Evolutionary conservation across 1,140 invertebrate species (phyloP), one percentile per base, ranked within the genome.

Genomic region (Rhizoglyphus robini): DNA sequence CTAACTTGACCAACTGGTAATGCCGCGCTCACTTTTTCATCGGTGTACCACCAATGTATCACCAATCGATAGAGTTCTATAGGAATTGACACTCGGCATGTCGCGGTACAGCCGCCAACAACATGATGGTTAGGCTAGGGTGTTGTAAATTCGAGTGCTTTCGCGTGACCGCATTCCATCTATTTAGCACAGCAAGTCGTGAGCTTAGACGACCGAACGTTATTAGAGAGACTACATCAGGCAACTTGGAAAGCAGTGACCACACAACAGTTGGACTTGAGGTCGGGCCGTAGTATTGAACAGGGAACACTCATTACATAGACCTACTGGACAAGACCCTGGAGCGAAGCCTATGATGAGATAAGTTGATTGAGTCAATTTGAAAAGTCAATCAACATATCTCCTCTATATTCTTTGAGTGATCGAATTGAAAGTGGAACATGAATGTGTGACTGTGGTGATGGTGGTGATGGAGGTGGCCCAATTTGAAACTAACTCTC

Each of bases 101-200:
- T n/a, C n/a, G n/a, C n/a, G n/a, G n/a, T n/a, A n/a, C n/a, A n/a
- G n/a, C n/a, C n/a, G n/a, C n/a, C n/a, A 41, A 41, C 36, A 8
- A 41, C 8, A 11, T 41, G 36, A 41, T 41, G 8, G 36, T 8
- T 11, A 8, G 18, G 18, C 36, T 11, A 8, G 18, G 36, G 18
- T 11, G 8, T 41, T 8, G 36, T 41, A 8, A 18, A 11, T 41
- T 8, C 18, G 36, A n/a, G n/a, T n/a, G n/a, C n/a, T n/a, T n/a
- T 60, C 29, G 58, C 20, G n/a, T 20, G 13, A 31, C 13, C 61
- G 61, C 61, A 51, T 46, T 63, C 61, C 61, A 63, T 36, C 61
- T 63, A 38, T 63, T 34, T 60, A 15, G 58, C 27, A 32, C 51
- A 8, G 51, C 51, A 27, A 23, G 15, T 20, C 51, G 36, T 18